Evolutionary conservation across 92 coral and sea anemone genomes (phyloP).

Genomic region (Isaurus tuberculatus): DNA sequence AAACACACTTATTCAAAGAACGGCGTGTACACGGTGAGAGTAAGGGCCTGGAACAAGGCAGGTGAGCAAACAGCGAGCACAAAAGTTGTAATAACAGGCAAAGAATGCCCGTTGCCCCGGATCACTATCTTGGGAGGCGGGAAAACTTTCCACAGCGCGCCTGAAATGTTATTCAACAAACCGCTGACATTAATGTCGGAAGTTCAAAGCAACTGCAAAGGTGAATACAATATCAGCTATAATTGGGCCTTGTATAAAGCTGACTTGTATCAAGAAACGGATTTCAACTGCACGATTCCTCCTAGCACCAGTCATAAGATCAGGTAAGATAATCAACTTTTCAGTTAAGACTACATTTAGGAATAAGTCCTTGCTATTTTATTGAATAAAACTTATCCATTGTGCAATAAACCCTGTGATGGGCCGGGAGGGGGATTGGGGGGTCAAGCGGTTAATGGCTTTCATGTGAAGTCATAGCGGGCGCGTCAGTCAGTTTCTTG

Average conservation of each 20-base stretch:
- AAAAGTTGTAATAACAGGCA: conserved; percentile 64
- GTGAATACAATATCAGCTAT: conserved; percentile 48
- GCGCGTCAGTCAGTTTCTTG: too few species aligned
- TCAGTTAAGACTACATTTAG: too few species aligned
- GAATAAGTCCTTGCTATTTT: too few species aligned
- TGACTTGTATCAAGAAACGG: conserved; percentile 51
- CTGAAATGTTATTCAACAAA: conserved; percentile 62
- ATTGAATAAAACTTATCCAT: too few species aligned
- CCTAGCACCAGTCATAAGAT: conserved; percentile 69
- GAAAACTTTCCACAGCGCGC: conserved; percentile 40
- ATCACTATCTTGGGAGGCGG: conserved; percentile 80
- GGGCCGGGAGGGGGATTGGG: too few species aligned
- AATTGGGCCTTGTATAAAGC: conserved; percentile 76
- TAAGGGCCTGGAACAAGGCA: conserved; percentile 71
- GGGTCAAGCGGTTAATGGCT: too few species aligned
- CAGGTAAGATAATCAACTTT: conserved; percentile 44
- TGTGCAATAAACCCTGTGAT: too few species aligned
- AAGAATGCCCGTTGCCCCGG: conserved; percentile 61
- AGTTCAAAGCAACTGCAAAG: conserved; percentile 53
- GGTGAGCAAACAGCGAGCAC: conserved; percentile 55
- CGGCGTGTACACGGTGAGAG: conserved; percentile 64
- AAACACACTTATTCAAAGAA: conserved; percentile 53
- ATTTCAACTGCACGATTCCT: conserved; percentile 65
- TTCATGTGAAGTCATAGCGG: too few species aligned
- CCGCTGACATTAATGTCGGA: conserved; percentile 70